Base-by-base conservation (phyloP, 1,140 invertebrate species). In the Zaprionus capensis region DNA sequence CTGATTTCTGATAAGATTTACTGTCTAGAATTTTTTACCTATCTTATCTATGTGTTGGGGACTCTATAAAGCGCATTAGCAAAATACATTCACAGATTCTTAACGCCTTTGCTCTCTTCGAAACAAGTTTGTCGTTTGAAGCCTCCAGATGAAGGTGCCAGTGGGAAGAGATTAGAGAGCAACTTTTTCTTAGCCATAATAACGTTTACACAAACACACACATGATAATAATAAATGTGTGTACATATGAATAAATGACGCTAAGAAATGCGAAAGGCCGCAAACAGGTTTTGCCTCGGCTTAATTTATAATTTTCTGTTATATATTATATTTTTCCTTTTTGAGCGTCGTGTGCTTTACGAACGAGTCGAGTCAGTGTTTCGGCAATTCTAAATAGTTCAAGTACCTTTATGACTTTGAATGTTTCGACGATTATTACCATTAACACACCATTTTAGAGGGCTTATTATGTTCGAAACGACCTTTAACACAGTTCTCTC, bases 151-250 rank as follows among this genome's bases (percentile, higher is more conserved):
- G 22, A 34, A 46, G 44, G 64, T 65, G 59, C 36, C 66, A 80
- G 17, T 15, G 28, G n/a, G 41, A 49, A 12, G 81, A 63, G 74
- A 76, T 65, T 78, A 79, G 73, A 46, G 57, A 81, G 73, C 41
- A 44, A 72, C 78, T 76, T 62, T 86, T 67, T 38, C n/a, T 68
- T 57, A 41, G 38, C 56, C 38, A 24, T 58, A 59, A 53, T 56
- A 31, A 59, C 34, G 41, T 46, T 66, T 49, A 36, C 14, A 51
- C 36, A 68, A 57, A 62, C 57, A 31, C 57, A 62, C 20, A 34
- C 26, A 38, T 66, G 20, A 14, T 51, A 11, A 36, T 55, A 17
- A 31, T 31, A 5, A 56, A 12, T 34, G 24, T 34, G 28, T 36
- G 57, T 51, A 49, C 51, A 28, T 69, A 70, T 59, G 68, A 57